These are phyloP conservation scores for Athripsodes cinereus DNA, from an alignment of 2,888 invertebrate genomes.

Conservation along the genomic window DNA sequence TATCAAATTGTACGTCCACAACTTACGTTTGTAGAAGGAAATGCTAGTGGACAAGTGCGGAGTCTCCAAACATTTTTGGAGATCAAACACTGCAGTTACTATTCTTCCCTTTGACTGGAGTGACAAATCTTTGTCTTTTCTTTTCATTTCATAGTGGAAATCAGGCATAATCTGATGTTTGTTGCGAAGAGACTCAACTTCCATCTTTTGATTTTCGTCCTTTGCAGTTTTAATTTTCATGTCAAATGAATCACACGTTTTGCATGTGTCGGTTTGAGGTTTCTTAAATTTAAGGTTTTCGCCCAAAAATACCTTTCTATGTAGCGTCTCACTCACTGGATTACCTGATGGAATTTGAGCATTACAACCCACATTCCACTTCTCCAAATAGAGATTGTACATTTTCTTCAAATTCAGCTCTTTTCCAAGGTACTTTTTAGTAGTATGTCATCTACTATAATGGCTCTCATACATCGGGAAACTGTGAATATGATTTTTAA, in stretches of 20 bases:
- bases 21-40: not conserved
- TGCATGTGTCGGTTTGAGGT: not conserved
- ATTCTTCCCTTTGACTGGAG: not conserved
- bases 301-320: not conserved
- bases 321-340: not conserved
- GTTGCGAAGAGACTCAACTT: not conserved
- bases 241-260: too few relatives aligned
- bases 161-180: not conserved
- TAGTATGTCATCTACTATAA: not conserved
- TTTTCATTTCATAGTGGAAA: not conserved
- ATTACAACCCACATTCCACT: not conserved
- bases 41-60: constrained; percentile 2
- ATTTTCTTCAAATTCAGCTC: constrained; percentile 1
- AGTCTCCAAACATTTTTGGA: not conserved
- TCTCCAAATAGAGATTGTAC: constrained; percentile 2
- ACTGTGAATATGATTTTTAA: not conserved
- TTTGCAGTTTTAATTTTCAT: too few relatives aligned
- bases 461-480: not conserved
- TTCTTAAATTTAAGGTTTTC: constrained; percentile 3
- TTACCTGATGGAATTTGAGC: too few relatives aligned
- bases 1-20: not conserved
- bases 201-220: not conserved
- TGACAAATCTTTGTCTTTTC: not conserved
- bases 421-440: not conserved
- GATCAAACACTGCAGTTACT: not conserved